These are phyloP conservation scores for Pocota personata DNA, from an alignment of 2,888 invertebrate genomes.

Conservation along the genomic window DNA sequence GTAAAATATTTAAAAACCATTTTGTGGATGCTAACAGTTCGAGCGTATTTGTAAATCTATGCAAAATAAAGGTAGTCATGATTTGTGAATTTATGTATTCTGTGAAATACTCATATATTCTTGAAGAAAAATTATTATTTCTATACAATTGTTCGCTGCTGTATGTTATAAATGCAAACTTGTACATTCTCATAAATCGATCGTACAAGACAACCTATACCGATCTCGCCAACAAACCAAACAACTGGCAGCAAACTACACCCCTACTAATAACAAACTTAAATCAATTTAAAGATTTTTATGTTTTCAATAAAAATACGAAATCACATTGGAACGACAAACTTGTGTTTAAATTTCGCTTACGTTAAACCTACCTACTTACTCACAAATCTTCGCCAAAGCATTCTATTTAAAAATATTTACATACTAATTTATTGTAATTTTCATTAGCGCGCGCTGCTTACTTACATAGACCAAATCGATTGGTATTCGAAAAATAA, in stretches of 20 bases:
- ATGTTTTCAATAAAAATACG: not conserved
- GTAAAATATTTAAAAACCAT: no score
- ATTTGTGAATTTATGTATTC: no score
- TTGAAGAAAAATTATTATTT: no score
- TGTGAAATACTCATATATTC: no score
- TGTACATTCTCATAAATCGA: not conserved
- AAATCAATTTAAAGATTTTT: slow-evolving; percentile 2
- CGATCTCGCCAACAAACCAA: not conserved
- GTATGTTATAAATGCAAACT: not conserved
- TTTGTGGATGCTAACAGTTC: no score
- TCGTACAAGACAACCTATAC: not conserved
- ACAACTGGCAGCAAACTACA: not conserved
- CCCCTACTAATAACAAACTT: slow-evolving; percentile 19
- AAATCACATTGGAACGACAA: not conserved
- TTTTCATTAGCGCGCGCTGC: slow-evolving; percentile 38
- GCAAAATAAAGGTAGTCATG: no score
- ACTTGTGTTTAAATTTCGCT: slow-evolving; percentile 16
- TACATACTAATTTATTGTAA: slow-evolving; percentile 47
- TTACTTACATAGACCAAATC: slow-evolving; percentile 23
- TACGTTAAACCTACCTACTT: not conserved
- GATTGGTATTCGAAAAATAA: not conserved
- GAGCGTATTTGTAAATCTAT: no score
- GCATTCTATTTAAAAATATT: slow-evolving; percentile 26
- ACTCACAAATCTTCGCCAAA: slow-evolving; percentile 7
- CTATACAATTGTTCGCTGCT: not conserved